A percentile compares a stretch with the other conserved stretches of the same genome.
Conservation (phyloP, 2,113 vertebrate species). For the Notarius lentiginosus region DNA sequence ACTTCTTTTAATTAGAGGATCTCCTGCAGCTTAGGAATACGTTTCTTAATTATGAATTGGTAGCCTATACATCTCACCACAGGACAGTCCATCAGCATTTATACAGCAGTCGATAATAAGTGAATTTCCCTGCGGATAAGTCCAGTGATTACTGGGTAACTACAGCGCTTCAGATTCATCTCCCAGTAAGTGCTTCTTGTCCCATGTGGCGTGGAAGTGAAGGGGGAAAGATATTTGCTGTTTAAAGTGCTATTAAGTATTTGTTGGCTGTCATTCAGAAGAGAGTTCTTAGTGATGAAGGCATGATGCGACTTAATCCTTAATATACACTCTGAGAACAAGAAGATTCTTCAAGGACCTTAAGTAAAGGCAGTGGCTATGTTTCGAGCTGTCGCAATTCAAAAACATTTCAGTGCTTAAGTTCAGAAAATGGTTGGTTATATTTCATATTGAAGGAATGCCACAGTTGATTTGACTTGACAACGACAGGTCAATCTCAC, state of each 20-base stretch:
- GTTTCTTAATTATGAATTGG: background rate
- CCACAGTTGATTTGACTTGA: background rate
- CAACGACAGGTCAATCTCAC: background rate
- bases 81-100: background rate
- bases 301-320: background rate
- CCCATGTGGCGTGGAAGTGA: background rate
- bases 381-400: background rate
- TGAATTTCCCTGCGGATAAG: slow-evolving; percentile 11
- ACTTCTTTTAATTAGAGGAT: background rate
- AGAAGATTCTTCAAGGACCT: background rate
- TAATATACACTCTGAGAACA: background rate
- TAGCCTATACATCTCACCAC: background rate
- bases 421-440: background rate
- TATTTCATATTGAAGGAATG: background rate
- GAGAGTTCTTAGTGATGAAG: background rate
- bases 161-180: background rate
- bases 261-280: background rate
- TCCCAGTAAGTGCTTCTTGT: slow-evolving; percentile 2
- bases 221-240: background rate
- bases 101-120: slow-evolving; percentile 1
- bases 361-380: background rate
- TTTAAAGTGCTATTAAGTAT: background rate
- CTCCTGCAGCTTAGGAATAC: background rate
- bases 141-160: slow-evolving; percentile 6
- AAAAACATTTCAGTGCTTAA: background rate